phyloP scores from a whole-genome alignment of 2,888 invertebrate genomes.

The Ecdyonurus torrentis region DNA sequence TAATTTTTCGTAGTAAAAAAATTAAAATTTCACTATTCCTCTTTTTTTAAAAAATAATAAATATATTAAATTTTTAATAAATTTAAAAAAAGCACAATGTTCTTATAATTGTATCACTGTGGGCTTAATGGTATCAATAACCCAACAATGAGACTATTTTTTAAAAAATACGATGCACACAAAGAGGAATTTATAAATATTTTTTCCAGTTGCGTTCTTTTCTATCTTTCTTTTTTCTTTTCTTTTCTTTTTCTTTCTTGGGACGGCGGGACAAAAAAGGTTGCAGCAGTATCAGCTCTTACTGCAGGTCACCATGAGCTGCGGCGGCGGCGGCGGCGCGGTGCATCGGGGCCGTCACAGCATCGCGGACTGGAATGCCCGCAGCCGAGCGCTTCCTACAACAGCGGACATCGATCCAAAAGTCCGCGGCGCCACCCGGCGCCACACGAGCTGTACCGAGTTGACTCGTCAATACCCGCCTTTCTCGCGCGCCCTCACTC shows the following conservation, averaged over 20 bases:
- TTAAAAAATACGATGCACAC: not conserved
- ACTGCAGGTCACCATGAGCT: not conserved
- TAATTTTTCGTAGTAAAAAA: not conserved
- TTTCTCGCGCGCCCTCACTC: not conserved
- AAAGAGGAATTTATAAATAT: too few species aligned
- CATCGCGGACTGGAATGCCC: not conserved
- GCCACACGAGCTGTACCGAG: not conserved
- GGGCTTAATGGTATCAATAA: not conserved
- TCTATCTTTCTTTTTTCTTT: too few species aligned
- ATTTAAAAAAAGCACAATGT: not conserved
- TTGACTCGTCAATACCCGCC: not conserved
- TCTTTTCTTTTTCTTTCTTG: not conserved
- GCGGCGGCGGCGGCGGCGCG: not conserved
- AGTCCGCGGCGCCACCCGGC: not conserved
- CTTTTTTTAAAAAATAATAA: not conserved
- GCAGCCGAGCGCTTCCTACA: not conserved
- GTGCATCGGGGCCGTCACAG: not conserved
- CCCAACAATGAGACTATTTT: not conserved
- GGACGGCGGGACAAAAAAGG: not conserved
- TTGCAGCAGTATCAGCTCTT: not conserved
- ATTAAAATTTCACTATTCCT: not conserved
- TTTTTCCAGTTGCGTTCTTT: too few species aligned
- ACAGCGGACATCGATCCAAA: not conserved
- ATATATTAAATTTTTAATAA: too few species aligned
- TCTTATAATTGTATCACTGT: not conserved